Conservation (phyloP, 2,888 invertebrate species). For the Pycnomerus fuliginosus region DNA sequence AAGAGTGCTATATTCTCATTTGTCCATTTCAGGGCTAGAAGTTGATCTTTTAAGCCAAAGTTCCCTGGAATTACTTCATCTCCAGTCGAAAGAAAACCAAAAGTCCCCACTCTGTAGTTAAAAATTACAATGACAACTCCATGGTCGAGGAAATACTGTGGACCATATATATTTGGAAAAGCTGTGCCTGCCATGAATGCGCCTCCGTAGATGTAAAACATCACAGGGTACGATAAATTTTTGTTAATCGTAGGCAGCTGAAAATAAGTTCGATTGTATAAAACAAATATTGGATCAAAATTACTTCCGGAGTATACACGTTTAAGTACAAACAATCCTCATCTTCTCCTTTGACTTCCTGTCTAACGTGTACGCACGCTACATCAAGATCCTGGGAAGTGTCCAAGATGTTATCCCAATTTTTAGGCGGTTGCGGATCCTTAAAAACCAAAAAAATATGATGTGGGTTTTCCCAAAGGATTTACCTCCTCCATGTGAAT, state of each 20-base stretch:
- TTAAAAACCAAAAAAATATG: no score
- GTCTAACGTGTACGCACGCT: no score
- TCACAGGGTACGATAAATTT: conserved; percentile 1
- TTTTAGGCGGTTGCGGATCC: no score
- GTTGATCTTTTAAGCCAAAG: conserved; percentile 4
- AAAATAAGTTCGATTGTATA: background rate
- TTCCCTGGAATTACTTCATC: conserved; percentile 4
- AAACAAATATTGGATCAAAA: background rate
- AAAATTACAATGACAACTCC: conserved; percentile 3
- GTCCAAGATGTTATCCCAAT: no score
- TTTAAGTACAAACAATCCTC: conserved; percentile 6
- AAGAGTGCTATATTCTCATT: conserved; percentile 1
- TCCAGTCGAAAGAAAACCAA: conserved; percentile 3
- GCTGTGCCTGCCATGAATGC: conserved; percentile 3
- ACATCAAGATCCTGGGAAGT: no score
- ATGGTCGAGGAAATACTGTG: conserved; percentile 1
- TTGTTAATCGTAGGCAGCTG: conserved; percentile 3
- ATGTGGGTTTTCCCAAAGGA: no score
- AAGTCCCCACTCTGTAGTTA: conserved; percentile 5
- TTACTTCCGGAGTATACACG: conserved; percentile 4
- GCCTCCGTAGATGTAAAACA: conserved; percentile 10
- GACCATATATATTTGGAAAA: background rate
- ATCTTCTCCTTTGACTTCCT: no score
- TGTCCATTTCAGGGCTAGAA: background rate
- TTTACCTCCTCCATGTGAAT: no score